These are phyloP conservation scores for Diloba caeruleocephala DNA, from an alignment of 2,888 invertebrate genomes.

Conservation along the genomic window DNA sequence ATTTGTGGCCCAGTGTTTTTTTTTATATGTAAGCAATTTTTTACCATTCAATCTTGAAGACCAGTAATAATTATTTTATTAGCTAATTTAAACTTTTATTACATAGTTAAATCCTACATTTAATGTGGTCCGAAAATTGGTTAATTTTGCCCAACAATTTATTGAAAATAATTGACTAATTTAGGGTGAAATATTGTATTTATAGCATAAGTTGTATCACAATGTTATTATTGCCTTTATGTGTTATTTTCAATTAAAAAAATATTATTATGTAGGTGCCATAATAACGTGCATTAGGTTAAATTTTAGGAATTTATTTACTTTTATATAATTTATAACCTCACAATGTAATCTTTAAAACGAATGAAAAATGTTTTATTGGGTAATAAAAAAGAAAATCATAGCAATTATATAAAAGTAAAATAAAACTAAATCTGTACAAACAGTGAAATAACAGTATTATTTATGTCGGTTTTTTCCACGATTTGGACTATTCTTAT, in stretches of 20 bases:
- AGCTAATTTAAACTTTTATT: no score
- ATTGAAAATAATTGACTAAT: not conserved
- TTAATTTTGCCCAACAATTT: not conserved
- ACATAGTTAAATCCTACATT: not conserved
- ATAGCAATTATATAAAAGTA: slow-evolving; percentile 18
- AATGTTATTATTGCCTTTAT: not conserved
- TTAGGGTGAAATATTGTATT: slow-evolving; percentile 2
- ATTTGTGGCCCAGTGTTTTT: not conserved
- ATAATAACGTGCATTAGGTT: slow-evolving; percentile 31
- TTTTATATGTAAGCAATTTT: no score
- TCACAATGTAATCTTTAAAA: no score
- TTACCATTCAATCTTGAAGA: no score
- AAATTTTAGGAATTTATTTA: slow-evolving; percentile 17
- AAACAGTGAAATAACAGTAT: slow-evolving; percentile 45
- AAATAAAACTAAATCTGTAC: slow-evolving; percentile 17
- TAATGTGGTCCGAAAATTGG: not conserved
- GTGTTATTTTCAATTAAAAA: not conserved
- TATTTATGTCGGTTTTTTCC: slow-evolving; percentile 47
- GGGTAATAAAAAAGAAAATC: no score
- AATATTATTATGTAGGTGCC: slow-evolving; percentile 25
- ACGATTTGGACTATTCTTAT: slow-evolving; percentile 10
- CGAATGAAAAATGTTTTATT: no score
- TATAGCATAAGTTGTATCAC: slow-evolving; percentile 26
- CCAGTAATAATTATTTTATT: no score
- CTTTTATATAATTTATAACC: slow-evolving; percentile 19